Conservation (phyloP, 1,140 invertebrate species). For the Leguminivora glycinivorella region DNA sequence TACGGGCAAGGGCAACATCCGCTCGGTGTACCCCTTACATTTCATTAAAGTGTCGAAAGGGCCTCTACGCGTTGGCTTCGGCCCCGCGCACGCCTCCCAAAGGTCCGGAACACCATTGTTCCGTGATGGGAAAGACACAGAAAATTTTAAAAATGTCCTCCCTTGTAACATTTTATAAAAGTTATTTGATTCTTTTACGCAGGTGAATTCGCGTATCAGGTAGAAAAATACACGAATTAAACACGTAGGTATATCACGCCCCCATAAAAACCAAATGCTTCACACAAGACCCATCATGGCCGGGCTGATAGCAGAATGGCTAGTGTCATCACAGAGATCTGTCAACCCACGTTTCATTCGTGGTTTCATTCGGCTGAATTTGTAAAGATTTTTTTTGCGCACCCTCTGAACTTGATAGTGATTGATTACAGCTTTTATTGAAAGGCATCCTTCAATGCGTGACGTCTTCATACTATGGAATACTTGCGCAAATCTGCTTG, state of each 20-base stretch:
- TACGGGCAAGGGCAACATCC: too few relatives aligned
- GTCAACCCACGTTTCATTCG: constrained; percentile 25
- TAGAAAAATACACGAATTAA: not conserved
- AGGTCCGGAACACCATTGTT: too few relatives aligned
- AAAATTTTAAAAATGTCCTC: too few relatives aligned
- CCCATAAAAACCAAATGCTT: constrained; percentile 10
- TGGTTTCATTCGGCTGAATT: constrained; percentile 12
- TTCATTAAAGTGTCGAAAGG: too few relatives aligned
- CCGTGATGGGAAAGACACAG: too few relatives aligned
- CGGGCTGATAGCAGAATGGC: not conserved
- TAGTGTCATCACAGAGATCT: constrained; percentile 28
- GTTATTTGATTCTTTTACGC: not conserved
- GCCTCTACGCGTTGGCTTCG: too few relatives aligned
- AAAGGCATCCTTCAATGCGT: constrained; percentile 33
- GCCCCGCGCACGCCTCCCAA: too few relatives aligned
- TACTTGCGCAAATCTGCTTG: too few relatives aligned
- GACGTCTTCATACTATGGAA: constrained; percentile 11
- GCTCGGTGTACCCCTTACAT: too few relatives aligned
- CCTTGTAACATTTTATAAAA: too few relatives aligned
- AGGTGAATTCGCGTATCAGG: not conserved
- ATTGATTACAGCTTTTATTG: constrained; percentile 44
- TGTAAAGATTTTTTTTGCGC: constrained; percentile 25
- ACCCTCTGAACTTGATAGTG: constrained; percentile 38
- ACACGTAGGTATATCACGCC: not conserved
- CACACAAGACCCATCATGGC: not conserved